Base-by-base conservation (phyloP, 2,888 invertebrate species). In the Crematogaster levior region DNA sequence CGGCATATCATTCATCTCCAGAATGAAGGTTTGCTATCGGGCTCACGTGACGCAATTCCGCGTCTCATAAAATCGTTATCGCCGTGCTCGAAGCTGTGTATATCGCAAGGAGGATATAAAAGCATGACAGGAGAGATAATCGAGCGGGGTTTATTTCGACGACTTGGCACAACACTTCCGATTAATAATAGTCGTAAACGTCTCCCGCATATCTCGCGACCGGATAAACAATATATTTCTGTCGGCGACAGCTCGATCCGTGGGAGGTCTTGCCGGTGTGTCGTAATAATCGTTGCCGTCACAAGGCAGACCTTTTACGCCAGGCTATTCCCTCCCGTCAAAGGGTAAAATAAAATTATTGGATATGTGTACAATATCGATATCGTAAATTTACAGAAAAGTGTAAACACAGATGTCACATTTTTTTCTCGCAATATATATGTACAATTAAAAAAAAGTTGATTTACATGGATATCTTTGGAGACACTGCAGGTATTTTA, bases 181-280 rank as follows among this genome's bases (percentile, higher is more conserved):
- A 90, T 90, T 88, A 89, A 89, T 90, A 90, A 89, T 89, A 90
- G 87, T 86, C 81, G 82, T 75, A 85, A 85, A 85, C 72, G 84
- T 84, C 77, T 86, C 77, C 53, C 83, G 75, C 84, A 80, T 84
- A 82, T 84, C 77, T 83, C 75, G 12, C 66, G 60, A 53, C 48
- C 72, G 83, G 66, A 74, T 72, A 61, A 82, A 87, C 86, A 82
- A 88, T 90, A 83, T 89, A 85, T 86, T 82, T 85, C 73, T 34
- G 77, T 86, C 89, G 84, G 84, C 88, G 85, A 72, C 60, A 66
- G 86, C 83, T 85, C 83, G 81, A 81, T 48, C 70, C 80, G 88
- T 85, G 84, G 86, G 84, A 86, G 86, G 80, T 72, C 82, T 80
- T 85, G 56, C 18, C 46, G 70, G 27, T 56, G 46, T 61, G 82